phyloP scores from a whole-genome alignment of 37 sponge, comb jelly and placozoan genomes.

The Cladorhizidae sp. region DNA sequence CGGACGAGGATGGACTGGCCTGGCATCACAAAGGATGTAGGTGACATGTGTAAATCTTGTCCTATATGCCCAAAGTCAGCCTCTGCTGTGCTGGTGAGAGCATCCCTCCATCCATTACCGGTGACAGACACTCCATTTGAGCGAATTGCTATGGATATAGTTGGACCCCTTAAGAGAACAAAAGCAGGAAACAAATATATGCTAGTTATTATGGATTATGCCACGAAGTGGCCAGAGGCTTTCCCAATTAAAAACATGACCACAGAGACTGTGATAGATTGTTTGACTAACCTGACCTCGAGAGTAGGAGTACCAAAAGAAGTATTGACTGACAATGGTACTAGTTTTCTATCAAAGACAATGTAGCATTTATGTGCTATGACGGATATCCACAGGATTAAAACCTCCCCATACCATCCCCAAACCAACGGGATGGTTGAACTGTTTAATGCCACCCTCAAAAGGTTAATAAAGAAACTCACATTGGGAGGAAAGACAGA shows the following conservation, averaged over 20 bases:
- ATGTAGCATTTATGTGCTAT: slow-evolving; percentile 30
- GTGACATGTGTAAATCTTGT: slow-evolving; percentile 45
- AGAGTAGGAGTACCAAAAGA: slow-evolving; percentile 50
- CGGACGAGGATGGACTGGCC: slow-evolving; percentile 34
- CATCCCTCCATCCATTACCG: slow-evolving; percentile 63
- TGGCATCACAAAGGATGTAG: slow-evolving; percentile 34
- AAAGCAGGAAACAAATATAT: slow-evolving; percentile 47
- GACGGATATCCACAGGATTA: slow-evolving; percentile 14
- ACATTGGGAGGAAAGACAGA: slow-evolving; percentile 13
- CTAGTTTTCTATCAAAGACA: slow-evolving; percentile 35
- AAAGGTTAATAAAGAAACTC: slow-evolving; percentile 27
- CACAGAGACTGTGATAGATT: slow-evolving; percentile 51
- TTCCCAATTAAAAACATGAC: slow-evolving; percentile 42
- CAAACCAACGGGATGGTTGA: slow-evolving; percentile 53
- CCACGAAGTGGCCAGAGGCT: slow-evolving; percentile 69
- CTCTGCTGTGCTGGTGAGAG: neutral
- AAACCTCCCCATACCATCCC: slow-evolving; percentile 40
- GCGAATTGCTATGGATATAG: slow-evolving; percentile 69
- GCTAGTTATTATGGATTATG: slow-evolving; percentile 54
- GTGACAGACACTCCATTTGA: slow-evolving; percentile 48
- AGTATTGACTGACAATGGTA: slow-evolving; percentile 62
- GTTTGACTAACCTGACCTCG: slow-evolving; percentile 33
- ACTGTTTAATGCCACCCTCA: slow-evolving; percentile 41
- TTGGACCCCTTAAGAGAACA: slow-evolving; percentile 50
- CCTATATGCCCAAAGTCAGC: slow-evolving; percentile 35